phyloP scores from a whole-genome alignment of 2,888 invertebrate species.

The Hartigia nigra region DNA sequence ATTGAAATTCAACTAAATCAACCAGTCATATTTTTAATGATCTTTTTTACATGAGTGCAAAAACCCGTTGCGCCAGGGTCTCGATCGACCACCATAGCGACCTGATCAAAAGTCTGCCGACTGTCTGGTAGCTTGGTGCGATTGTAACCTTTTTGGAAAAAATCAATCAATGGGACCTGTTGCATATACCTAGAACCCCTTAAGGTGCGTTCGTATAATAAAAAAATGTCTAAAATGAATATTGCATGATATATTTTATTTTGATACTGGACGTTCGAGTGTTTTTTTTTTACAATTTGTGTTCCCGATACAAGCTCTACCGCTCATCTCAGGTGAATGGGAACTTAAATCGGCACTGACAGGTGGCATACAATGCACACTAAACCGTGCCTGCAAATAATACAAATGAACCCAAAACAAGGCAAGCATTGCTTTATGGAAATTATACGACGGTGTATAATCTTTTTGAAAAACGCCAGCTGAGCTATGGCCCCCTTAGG shows the following conservation, averaged over 20 bases:
- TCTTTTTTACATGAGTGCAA: background rate
- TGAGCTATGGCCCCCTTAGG: background rate
- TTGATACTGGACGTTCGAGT: background rate
- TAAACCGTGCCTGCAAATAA: background rate
- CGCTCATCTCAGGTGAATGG: background rate
- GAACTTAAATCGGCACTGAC: background rate
- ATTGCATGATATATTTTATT: background rate
- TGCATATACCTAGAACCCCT: background rate
- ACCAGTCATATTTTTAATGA: background rate
- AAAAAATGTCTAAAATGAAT: too few species aligned
- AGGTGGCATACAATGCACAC: background rate
- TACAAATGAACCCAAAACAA: constrained; percentile 2
- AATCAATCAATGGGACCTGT: background rate
- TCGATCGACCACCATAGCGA: background rate
- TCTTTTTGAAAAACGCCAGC: background rate
- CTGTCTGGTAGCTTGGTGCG: background rate
- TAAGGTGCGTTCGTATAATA: background rate
- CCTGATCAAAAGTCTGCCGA: background rate
- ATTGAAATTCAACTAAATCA: background rate
- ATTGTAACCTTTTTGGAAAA: background rate
- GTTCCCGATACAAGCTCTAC: background rate
- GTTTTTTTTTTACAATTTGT: background rate
- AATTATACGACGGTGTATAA: background rate
- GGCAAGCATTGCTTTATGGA: background rate
- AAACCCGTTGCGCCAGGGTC: background rate